Evolutionary conservation across 2,888 invertebrate genomes (phyloP).

Genomic region (Cabera pusaria): DNA sequence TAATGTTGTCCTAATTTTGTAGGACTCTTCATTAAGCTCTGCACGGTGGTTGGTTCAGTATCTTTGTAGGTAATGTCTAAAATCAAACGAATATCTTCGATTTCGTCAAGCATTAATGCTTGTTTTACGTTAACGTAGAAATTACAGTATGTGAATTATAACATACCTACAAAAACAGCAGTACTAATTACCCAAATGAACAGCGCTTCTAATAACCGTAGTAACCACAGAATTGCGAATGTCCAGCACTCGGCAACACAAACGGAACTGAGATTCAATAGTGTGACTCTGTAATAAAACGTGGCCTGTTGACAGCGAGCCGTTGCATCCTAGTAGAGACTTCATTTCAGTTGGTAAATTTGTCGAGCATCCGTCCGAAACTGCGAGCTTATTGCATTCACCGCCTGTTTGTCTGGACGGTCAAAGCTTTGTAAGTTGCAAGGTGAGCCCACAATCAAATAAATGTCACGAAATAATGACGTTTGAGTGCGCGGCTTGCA

Average conservation of each 20-base stretch:
- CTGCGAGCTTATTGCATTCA: slow-evolving; percentile 75
- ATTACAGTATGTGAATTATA: background rate
- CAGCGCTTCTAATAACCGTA: no score
- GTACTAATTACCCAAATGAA: no score
- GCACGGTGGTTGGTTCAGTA: no score
- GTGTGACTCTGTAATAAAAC: slow-evolving; percentile 69
- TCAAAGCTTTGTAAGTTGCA: slow-evolving; percentile 72
- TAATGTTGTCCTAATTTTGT: no score
- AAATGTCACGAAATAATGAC: slow-evolving; percentile 51
- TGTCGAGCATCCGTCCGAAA: slow-evolving; percentile 72
- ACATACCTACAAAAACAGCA: no score
- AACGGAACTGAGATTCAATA: slow-evolving; percentile 67
- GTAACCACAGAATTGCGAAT: slow-evolving; percentile 21
- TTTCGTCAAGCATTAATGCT: no score
- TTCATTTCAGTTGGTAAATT: slow-evolving; percentile 79
- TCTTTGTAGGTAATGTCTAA: no score
- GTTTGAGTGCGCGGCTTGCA: no score
- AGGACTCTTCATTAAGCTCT: no score
- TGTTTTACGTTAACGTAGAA: background rate
- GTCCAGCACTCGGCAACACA: slow-evolving; percentile 37
- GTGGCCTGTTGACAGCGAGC: slow-evolving; percentile 69
- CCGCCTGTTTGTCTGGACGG: slow-evolving; percentile 63
- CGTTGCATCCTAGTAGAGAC: slow-evolving; percentile 62
- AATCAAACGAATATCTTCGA: no score
- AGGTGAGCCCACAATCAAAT: slow-evolving; percentile 63